Conservation (phyloP, 1,140 invertebrate species). For the Eurosta solidaginis region DNA sequence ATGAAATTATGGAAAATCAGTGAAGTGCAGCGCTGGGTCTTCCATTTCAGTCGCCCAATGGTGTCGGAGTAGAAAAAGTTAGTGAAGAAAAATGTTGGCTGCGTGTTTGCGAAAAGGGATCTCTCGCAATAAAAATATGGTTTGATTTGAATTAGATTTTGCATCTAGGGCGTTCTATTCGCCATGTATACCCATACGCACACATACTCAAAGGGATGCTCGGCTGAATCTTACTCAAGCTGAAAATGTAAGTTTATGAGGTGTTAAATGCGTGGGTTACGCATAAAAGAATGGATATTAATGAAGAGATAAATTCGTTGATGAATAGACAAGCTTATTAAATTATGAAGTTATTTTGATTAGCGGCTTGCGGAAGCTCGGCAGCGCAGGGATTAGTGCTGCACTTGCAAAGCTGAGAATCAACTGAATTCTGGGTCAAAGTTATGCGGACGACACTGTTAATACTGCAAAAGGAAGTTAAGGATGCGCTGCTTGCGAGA, state of each 20-base stretch:
- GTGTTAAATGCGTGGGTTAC: neutral
- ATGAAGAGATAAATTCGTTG: no score
- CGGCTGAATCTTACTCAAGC: neutral
- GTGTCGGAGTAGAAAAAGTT: neutral
- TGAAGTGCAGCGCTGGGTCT: slow-evolving; percentile 3
- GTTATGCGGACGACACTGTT: no score
- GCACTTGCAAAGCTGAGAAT: no score
- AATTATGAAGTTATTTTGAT: no score
- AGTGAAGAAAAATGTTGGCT: neutral
- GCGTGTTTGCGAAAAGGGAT: neutral
- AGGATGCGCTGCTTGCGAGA: no score
- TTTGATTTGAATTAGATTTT: slow-evolving; percentile 17
- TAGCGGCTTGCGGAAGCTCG: no score
- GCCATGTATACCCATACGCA: neutral
- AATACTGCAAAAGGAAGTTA: no score
- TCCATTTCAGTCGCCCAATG: neutral
- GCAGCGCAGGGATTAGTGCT: no score
- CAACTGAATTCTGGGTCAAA: no score
- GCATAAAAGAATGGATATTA: no score
- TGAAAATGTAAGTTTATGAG: slow-evolving; percentile 25
- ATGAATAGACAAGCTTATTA: no score
- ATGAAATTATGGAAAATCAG: slow-evolving; percentile 28
- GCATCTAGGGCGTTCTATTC: neutral
- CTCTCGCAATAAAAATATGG: neutral
- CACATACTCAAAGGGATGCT: neutral